These are phyloP conservation scores for Holocentrus rufus DNA, from an alignment of 2,797 vertebrate genomes.

Conservation along the genomic window DNA sequence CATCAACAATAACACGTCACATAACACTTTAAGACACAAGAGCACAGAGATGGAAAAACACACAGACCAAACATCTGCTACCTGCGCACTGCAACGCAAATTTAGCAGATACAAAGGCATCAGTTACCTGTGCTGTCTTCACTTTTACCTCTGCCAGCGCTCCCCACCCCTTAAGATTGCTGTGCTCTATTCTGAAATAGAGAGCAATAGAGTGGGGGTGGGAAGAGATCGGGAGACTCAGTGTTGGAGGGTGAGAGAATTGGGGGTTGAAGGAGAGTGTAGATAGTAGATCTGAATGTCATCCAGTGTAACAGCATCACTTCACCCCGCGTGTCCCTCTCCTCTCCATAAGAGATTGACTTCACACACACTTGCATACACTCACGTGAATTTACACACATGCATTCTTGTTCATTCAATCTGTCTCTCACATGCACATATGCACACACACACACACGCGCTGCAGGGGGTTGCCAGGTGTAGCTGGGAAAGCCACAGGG, in stretches of 20 bases:
- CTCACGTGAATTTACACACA: background rate
- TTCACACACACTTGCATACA: background rate
- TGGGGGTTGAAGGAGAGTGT: background rate
- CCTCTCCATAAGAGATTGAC: background rate
- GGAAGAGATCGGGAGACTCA: background rate
- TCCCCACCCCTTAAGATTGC: background rate
- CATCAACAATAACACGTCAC: too few species aligned
- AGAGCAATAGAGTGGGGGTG: background rate
- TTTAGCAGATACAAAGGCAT: background rate
- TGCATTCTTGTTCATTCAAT: conserved; percentile 4
- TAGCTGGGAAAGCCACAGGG: conserved; percentile 17
- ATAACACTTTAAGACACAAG: background rate
- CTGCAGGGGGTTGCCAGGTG: conserved; percentile 31
- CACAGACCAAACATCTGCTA: background rate
- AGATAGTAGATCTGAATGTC: conserved; percentile 13
- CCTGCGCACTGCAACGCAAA: background rate
- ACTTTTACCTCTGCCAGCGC: background rate
- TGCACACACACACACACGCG: conserved; percentile 1
- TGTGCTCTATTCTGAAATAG: background rate
- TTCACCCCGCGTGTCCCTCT: conserved; percentile 7
- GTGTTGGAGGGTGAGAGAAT: background rate
- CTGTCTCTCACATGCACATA: background rate
- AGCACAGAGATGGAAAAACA: background rate
- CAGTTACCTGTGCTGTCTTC: background rate
- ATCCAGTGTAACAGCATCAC: conserved; percentile 21